Conservation (phyloP, 2,797 vertebrate species). For the Lutra lutra region DNA sequence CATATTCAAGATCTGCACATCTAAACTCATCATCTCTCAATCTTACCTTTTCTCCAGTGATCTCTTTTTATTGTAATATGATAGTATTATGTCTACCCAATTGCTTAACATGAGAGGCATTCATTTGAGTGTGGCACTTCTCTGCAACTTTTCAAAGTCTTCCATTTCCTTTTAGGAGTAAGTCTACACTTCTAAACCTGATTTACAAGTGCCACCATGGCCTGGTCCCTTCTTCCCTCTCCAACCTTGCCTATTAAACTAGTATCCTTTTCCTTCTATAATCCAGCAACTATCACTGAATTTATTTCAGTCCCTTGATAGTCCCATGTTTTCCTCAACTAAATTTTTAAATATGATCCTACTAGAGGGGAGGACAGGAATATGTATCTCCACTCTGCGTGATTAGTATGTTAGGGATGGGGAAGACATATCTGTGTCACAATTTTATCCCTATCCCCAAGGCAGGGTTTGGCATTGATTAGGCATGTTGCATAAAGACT, state of each 20-base stretch:
- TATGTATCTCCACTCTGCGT: neutral
- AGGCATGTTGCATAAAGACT: neutral
- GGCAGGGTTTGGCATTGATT: neutral
- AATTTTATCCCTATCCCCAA: neutral
- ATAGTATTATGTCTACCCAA: neutral
- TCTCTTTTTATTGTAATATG: neutral
- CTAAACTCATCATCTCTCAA: neutral
- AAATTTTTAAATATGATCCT: neutral
- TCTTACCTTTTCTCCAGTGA: neutral
- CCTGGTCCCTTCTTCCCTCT: neutral
- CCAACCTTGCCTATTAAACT: neutral
- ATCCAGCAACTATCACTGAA: neutral
- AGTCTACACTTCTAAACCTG: neutral
- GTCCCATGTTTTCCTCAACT: neutral
- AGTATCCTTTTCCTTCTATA: neutral
- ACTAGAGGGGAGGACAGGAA: neutral
- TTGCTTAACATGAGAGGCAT: neutral
- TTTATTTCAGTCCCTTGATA: neutral
- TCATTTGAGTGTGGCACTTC: rapidly evolving
- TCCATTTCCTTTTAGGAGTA: neutral
- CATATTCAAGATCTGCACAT: neutral
- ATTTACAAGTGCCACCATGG: neutral
- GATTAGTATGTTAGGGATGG: rapidly evolving
- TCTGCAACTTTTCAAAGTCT: neutral
- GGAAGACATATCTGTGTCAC: neutral